A percentile compares a stretch with the other conserved stretches of the same genome.
phyloP scores from a whole-genome alignment of 2,797 vertebrate species.

The Emydoidea blandingii region DNA sequence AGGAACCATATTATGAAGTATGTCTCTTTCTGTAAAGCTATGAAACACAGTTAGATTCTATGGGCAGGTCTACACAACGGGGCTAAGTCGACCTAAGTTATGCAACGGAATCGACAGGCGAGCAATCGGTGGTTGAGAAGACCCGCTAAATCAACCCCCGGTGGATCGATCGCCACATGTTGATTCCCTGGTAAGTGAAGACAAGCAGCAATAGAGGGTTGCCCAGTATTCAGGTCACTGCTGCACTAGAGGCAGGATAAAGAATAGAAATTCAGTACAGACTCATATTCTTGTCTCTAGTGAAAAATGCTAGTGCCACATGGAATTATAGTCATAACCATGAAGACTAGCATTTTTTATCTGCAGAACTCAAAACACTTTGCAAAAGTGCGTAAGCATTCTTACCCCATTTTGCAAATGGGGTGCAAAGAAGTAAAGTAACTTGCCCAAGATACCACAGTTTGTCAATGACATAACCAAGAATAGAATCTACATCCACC shows the following conservation, averaged over 20 bases:
- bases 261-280: neutral
- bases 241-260: neutral
- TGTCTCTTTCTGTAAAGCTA: neutral
- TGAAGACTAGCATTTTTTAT: neutral
- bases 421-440: neutral
- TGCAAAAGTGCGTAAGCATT: neutral
- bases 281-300: fast-evolving
- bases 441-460: neutral
- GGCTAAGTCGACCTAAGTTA: too few relatives aligned
- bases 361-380: neutral
- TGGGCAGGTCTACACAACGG: neutral
- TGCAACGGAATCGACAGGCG: too few relatives aligned
- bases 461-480: neutral
- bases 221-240: neutral
- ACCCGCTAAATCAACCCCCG: too few relatives aligned
- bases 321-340: neutral
- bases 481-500: neutral
- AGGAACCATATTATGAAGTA: neutral
- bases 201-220: neutral
- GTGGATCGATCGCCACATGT: too few relatives aligned
- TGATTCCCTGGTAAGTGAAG: too few relatives aligned
- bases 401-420: neutral
- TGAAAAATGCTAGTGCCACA: neutral
- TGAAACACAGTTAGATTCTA: neutral
- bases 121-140: too few relatives aligned